These are phyloP conservation scores for Colostygia pectinataria DNA, from an alignment of 2,888 invertebrate genomes.

Conservation along the genomic window DNA sequence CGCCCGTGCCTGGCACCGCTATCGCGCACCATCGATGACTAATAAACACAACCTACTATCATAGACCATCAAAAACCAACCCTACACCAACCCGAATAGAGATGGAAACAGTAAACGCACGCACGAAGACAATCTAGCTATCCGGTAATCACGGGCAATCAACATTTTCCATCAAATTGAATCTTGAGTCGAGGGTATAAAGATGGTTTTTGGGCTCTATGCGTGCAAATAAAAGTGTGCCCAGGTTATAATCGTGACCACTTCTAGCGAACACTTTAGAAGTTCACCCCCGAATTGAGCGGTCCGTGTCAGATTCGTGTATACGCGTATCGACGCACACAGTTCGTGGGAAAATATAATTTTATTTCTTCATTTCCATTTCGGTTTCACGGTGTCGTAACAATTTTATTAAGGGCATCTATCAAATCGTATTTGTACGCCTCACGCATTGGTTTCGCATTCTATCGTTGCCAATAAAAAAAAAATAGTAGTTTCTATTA, in stretches of 20 bases:
- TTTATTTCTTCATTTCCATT: slow-evolving; percentile 72
- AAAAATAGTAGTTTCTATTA: no score
- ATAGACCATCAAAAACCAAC: slow-evolving; percentile 39
- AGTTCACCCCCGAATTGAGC: slow-evolving; percentile 78
- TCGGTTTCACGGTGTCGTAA: slow-evolving; percentile 45
- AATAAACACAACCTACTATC: slow-evolving; percentile 59
- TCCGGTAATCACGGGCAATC: slow-evolving; percentile 58
- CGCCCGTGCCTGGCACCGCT: slow-evolving; percentile 76
- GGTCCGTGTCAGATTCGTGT: slow-evolving; percentile 74
- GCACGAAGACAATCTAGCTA: slow-evolving; percentile 42
- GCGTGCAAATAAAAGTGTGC: slow-evolving; percentile 32
- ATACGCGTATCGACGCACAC: slow-evolving; percentile 62
- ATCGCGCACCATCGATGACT: slow-evolving; percentile 83
- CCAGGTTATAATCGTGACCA: slow-evolving; percentile 73
- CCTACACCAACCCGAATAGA: slow-evolving; percentile 13
- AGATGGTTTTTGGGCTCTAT: slow-evolving; percentile 42
- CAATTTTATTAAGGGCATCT: slow-evolving; percentile 38
- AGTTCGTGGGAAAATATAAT: slow-evolving; percentile 66
- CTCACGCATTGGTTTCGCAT: slow-evolving; percentile 17
- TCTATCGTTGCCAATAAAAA: neutral
- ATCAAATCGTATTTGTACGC: slow-evolving; percentile 21
- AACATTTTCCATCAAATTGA: slow-evolving; percentile 42
- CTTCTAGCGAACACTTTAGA: slow-evolving; percentile 79
- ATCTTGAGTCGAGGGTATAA: slow-evolving; percentile 48
- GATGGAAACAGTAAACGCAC: slow-evolving; percentile 18